A percentile compares a stretch with the other conserved stretches of the same genome.
Conservation (phyloP, 2,888 invertebrate species). For the Dynastes maya region DNA sequence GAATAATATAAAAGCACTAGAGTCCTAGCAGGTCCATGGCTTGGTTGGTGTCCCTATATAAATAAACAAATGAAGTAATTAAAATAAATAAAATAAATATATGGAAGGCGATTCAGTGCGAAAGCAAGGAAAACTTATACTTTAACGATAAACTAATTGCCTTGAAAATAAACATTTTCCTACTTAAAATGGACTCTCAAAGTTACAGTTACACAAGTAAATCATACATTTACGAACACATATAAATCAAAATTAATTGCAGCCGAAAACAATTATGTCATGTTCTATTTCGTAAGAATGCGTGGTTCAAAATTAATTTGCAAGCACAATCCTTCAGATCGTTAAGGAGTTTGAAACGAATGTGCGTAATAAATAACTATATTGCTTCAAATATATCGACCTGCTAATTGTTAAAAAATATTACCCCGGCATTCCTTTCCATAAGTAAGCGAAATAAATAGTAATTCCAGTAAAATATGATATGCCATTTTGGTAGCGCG, state of each 20-base stretch:
- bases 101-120: too few relatives aligned
- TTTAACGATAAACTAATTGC: too few relatives aligned
- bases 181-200: too few relatives aligned
- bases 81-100: too few relatives aligned
- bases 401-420: conserved; percentile 38
- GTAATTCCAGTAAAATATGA: conserved; percentile 32
- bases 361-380: conserved; percentile 30
- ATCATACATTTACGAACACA: too few relatives aligned
- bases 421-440: conserved; percentile 30
- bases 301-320: conserved; percentile 28
- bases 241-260: conserved; percentile 26
- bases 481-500: conserved; percentile 5
- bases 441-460: conserved; percentile 33
- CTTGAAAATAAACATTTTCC: too few relatives aligned
- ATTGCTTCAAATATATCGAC: conserved; percentile 19
- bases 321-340: conserved; percentile 11
- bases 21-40: too few relatives aligned
- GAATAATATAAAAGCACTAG: too few relatives aligned
- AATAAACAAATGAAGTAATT: too few relatives aligned
- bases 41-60: too few relatives aligned
- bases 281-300: conserved; percentile 25
- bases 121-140: too few relatives aligned
- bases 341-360: conserved; percentile 38
- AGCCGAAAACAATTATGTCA: conserved; percentile 34
- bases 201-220: too few relatives aligned